These are phyloP conservation scores for Myotis planiceps DNA, from an alignment of 2,797 vertebrate species.

Conservation along the genomic window DNA sequence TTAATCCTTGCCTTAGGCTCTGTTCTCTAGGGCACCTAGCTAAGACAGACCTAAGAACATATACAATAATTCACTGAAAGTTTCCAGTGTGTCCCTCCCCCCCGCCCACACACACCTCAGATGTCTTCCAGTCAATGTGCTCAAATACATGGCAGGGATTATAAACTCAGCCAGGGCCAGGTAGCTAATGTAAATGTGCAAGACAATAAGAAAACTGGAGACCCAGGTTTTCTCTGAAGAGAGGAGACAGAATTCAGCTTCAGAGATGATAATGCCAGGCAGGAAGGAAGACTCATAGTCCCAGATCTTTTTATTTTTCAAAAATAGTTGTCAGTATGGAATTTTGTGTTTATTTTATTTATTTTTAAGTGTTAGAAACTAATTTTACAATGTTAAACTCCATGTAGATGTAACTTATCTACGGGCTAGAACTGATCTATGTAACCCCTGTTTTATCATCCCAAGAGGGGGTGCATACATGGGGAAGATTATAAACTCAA, in stretches of 20 bases:
- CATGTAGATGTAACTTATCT: background rate
- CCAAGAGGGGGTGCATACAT: fast-evolving
- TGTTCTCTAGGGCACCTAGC: background rate
- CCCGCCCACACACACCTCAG: too few relatives aligned
- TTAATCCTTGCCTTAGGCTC: background rate
- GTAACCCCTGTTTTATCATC: background rate
- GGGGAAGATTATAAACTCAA: background rate
- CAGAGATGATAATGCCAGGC: background rate
- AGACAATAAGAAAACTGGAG: background rate
- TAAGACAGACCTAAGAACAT: background rate
- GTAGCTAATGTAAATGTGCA: background rate
- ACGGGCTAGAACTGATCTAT: background rate
- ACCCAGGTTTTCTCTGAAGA: background rate
- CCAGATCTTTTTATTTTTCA: background rate
- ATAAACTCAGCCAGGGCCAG: background rate
- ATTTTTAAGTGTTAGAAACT: background rate
- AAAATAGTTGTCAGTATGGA: background rate
- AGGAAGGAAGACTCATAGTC: background rate
- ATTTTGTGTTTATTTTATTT: background rate
- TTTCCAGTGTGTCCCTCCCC: background rate
- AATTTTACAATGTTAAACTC: background rate
- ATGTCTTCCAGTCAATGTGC: background rate
- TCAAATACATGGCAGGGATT: background rate
- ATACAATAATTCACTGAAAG: background rate
- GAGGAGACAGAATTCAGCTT: background rate